Evolutionary conservation across 2,797 vertebrate species (phyloP).

Genomic region (Cichlasoma orientale): DNA sequence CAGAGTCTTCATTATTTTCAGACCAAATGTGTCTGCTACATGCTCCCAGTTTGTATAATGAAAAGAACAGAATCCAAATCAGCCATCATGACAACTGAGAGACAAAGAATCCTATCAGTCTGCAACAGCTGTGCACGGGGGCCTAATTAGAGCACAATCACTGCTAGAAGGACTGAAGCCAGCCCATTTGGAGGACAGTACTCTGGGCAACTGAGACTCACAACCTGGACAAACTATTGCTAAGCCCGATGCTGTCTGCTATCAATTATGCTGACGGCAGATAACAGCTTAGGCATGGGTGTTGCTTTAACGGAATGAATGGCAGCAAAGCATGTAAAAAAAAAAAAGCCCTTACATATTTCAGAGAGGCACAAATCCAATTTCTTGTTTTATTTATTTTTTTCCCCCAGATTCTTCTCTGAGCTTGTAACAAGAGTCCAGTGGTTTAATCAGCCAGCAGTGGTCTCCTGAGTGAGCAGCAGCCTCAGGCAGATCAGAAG

Average conservation of each 20-base stretch:
- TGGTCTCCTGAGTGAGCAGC: conserved; percentile 52
- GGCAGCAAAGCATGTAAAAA: not conserved
- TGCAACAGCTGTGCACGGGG: conserved; percentile 62
- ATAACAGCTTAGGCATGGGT: conserved; percentile 34
- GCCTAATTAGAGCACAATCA: conserved; percentile 63
- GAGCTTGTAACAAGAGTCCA: conserved; percentile 30
- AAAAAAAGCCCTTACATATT: conserved; percentile 1
- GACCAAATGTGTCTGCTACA: conserved; percentile 40
- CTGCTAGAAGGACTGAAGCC: conserved; percentile 46
- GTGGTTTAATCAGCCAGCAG: conserved; percentile 41
- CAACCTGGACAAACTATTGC: conserved; percentile 46
- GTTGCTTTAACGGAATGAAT: conserved; percentile 23
- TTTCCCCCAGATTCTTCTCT: conserved; percentile 7
- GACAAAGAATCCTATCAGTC: conserved; percentile 67
- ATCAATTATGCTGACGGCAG: conserved; percentile 27
- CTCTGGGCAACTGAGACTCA: conserved; percentile 48
- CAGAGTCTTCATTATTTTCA: conserved; percentile 52
- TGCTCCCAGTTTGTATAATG: conserved; percentile 49
- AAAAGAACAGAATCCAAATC: conserved; percentile 59
- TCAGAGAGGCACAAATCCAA: conserved; percentile 1
- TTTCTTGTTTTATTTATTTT: not conserved
- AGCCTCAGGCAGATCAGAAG: conserved; percentile 50
- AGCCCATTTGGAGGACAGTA: conserved; percentile 40
- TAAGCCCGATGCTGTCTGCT: conserved; percentile 19
- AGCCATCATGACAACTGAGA: conserved; percentile 38